A percentile compares a stretch with the other conserved stretches of the same genome.
Conservation (phyloP, 2,888 invertebrate genomes). For the Nemurella pictetii region DNA sequence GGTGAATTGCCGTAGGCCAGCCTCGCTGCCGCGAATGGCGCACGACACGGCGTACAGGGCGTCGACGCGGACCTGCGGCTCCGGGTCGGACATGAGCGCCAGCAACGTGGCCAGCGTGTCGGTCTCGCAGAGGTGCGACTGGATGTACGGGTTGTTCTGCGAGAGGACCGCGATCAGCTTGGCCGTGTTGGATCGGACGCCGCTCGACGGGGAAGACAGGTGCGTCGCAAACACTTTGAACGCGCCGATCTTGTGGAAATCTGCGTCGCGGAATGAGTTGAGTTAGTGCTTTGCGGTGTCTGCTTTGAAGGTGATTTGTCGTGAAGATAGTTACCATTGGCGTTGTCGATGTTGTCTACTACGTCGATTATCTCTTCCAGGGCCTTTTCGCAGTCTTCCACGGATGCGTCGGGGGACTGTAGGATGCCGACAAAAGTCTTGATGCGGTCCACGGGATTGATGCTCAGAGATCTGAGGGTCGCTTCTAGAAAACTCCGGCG, state of each 20-base stretch:
- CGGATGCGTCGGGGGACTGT: slow-evolving; percentile 57
- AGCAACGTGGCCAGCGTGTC: slow-evolving; percentile 67
- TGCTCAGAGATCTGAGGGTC: slow-evolving; percentile 69
- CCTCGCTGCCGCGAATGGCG: slow-evolving; percentile 66
- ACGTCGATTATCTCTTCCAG: slow-evolving; percentile 69
- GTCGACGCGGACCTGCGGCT: slow-evolving; percentile 63
- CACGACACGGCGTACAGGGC: slow-evolving; percentile 80
- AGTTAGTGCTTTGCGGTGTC: no score
- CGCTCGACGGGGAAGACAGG: slow-evolving; percentile 62
- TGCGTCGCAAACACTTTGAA: slow-evolving; percentile 71
- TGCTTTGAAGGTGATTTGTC: no score
- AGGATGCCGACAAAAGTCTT: slow-evolving; percentile 64
- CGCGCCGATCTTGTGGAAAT: slow-evolving; percentile 84
- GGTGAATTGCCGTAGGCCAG: slow-evolving; percentile 64
- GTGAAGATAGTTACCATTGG: slow-evolving; percentile 65
- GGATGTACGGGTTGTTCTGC: slow-evolving; percentile 86
- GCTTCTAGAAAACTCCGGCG: slow-evolving; percentile 70
- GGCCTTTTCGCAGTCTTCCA: slow-evolving; percentile 62
- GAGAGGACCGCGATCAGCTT: slow-evolving; percentile 75
- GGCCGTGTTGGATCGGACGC: slow-evolving; percentile 66
- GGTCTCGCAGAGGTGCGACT: slow-evolving; percentile 67
- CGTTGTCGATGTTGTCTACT: slow-evolving; percentile 76
- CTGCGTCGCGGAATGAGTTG: no score
- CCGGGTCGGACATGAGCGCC: slow-evolving; percentile 60
- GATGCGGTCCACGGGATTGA: slow-evolving; percentile 70